Evolutionary conservation across 2,888 invertebrate genomes (phyloP), one percentile per base, ranked within the genome.

Genomic region (Nysson spinosus): DNA sequence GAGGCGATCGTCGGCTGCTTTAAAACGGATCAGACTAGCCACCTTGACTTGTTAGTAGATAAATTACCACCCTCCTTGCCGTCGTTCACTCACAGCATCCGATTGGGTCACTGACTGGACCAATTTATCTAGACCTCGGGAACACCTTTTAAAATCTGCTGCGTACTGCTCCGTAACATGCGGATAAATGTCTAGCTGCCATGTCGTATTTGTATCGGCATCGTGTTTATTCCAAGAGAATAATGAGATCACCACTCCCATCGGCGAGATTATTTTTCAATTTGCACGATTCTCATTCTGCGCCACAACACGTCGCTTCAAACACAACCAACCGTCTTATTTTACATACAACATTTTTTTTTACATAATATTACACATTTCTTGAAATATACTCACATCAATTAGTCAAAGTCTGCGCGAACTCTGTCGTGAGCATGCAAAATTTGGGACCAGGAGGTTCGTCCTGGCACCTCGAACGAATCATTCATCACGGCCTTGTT

Each of bases 401-500:
- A 35, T 54, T 34, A 19, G 16, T 35, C 19, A 30, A 20, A 22
- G 26, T 43, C 35, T 26, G 12, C 43, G 26, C 19, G 24, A 32
- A 32, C 11, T n/a, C 32, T n/a, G 4, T 4, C 12, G 6, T 7
- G 6, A 12, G 12, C 24, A n/a, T 1, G 4, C 30, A 14, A 43
- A 12, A n/a, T n/a, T 30, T 19, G 7, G 28, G 20, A 28, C 20
- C 26, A 20, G 12, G 56, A 39, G 37, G 26, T 51, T 32, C 19
- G 51, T 37, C 26, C 17, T 37, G 46, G 20, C 11, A 17, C 46
- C 22, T 56, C 46, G 46, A 9, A 4, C 32, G 44, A 20, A 37
- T 49, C 61, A 77, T 80, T 78, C 65, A 75, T 79, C 77, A 76
- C 63, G 62, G 46, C 57, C 79, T 78, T 74, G 80, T 80, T 79